phyloP scores from a whole-genome alignment of 2,113 vertebrate genomes.

The Accipiter cooperii region DNA sequence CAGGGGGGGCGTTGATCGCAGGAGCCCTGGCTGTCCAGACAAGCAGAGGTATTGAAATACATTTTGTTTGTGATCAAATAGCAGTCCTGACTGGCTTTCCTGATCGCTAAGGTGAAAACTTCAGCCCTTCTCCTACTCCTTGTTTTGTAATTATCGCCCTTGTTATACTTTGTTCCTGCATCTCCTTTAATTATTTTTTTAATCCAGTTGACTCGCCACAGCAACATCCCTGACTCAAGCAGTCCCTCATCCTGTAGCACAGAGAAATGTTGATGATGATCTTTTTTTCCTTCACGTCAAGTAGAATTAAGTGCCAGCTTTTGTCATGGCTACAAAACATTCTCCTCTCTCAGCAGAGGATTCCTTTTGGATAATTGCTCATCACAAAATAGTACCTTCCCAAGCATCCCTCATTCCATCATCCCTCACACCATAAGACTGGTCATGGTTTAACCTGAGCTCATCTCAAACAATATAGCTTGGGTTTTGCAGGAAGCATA shows the following conservation, averaged over 20 bases:
- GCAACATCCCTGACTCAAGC: background rate
- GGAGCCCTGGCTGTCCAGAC: background rate
- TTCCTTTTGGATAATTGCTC: background rate
- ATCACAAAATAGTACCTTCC: background rate
- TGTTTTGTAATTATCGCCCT: background rate
- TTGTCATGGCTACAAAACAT: background rate
- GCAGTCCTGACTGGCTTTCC: background rate
- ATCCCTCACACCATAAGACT: fast-evolving
- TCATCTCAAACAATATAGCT: background rate
- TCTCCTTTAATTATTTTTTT: background rate
- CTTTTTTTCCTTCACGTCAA: background rate
- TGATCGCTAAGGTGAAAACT: background rate
- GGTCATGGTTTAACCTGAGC: background rate
- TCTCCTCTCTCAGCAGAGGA: background rate
- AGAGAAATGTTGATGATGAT: background rate
- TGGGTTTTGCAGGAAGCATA: background rate
- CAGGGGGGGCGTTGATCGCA: too few species aligned
- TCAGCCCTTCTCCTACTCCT: background rate
- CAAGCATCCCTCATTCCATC: background rate
- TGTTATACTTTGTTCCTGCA: background rate
- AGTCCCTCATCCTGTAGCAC: background rate
- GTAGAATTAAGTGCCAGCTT: background rate
- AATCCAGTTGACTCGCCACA: background rate
- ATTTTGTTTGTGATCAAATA: background rate
- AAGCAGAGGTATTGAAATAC: background rate